These are phyloP conservation scores for Pterostichus madidus DNA, from an alignment of 2,888 invertebrate genomes.

Conservation along the genomic window DNA sequence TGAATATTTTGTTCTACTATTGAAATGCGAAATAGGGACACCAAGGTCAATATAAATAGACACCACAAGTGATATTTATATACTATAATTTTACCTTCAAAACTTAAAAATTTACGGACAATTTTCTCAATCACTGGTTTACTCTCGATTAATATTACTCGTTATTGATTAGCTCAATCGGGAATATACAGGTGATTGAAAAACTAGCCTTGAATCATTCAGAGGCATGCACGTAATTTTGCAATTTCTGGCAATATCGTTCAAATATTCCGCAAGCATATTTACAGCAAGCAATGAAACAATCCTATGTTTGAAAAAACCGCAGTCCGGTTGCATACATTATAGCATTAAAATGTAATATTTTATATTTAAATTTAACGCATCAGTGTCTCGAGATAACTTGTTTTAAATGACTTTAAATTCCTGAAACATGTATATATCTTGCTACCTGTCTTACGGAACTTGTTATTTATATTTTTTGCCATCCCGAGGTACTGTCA, in stretches of 20 bases:
- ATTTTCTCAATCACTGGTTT: too few relatives aligned
- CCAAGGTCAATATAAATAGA: too few relatives aligned
- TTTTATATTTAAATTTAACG: constrained; percentile 55
- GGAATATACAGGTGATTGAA: too few relatives aligned
- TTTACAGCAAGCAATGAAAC: constrained; percentile 1
- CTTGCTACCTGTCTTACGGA: constrained; percentile 64
- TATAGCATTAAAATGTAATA: constrained; percentile 47
- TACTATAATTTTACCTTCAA: too few relatives aligned
- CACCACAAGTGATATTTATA: too few relatives aligned
- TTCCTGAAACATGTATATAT: constrained; percentile 64
- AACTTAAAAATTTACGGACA: too few relatives aligned
- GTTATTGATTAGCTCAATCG: too few relatives aligned
- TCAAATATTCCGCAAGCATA: background rate
- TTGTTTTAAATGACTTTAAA: constrained; percentile 57
- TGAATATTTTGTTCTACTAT: too few relatives aligned
- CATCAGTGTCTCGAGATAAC: constrained; percentile 34
- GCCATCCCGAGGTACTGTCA: constrained; percentile 51
- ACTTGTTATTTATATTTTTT: constrained; percentile 39
- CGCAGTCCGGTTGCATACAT: constrained; percentile 1
- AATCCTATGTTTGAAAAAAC: background rate
- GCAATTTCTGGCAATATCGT: background rate
- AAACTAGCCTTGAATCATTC: too few relatives aligned
- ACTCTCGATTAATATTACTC: too few relatives aligned
- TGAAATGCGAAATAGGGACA: too few relatives aligned
- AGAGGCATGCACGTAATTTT: too few relatives aligned